Evolutionary conservation across 2,888 invertebrate genomes (phyloP).

Genomic region (Auanema freiburgensis): DNA sequence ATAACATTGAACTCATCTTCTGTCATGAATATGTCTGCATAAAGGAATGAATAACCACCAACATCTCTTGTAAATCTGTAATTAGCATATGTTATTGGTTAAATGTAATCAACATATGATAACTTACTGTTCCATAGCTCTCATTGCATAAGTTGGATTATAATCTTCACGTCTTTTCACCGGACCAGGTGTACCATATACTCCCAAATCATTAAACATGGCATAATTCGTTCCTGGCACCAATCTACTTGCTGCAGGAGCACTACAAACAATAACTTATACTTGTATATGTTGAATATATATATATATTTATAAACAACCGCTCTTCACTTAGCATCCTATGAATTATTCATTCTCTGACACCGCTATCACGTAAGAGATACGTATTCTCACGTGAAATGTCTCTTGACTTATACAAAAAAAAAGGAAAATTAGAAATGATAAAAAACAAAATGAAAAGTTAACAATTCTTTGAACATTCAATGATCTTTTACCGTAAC

Average conservation of each 20-base stretch:
- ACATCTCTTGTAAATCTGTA: conserved; percentile 72
- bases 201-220: conserved; percentile 76
- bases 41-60: conserved; percentile 74
- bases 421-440: too few relatives aligned
- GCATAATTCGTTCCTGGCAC: conserved; percentile 73
- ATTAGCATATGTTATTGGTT: conserved; percentile 5
- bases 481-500: conserved; percentile 30
- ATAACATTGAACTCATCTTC: conserved; percentile 73
- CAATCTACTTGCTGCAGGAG: conserved; percentile 71
- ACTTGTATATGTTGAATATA: too few relatives aligned
- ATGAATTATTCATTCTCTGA: conserved; percentile 1
- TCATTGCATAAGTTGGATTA: conserved; percentile 74
- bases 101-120: background rate
- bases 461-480: too few relatives aligned
- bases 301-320: background rate
- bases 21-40: conserved; percentile 76
- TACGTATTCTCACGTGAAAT: background rate
- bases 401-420: background rate
- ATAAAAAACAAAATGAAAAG: too few relatives aligned
- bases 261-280: conserved; percentile 45
- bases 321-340: background rate
- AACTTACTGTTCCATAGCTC: conserved; percentile 72
- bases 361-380: background rate
- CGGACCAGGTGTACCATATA: conserved; percentile 75
- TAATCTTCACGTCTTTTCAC: conserved; percentile 71